Evolutionary conservation across 2,797 vertebrate genomes (phyloP), one percentile per base, ranked within the genome.

Genomic region (Cynodonichthys magdalenae): DNA sequence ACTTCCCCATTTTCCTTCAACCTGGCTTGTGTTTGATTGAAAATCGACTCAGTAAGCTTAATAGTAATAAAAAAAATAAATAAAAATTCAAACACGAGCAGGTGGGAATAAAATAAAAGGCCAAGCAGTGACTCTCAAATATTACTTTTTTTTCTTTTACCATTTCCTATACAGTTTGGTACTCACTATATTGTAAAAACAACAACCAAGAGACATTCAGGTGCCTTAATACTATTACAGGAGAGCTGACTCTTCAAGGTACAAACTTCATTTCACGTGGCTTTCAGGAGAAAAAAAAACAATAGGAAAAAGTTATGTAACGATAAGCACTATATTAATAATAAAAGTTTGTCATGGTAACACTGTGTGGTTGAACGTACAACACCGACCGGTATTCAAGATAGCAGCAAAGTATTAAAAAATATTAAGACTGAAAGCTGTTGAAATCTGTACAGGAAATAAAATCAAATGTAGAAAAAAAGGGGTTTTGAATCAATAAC

Each of bases 391-490:
- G 81, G 86, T 87, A 91, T 92, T 92, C 85, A 90, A 90, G 84
- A 83, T 92, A 93, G 92, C 92, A 94, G 92, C 92, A 92, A 92
- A 83, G 86, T 90, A 85, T 84, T 86, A 53, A 85, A 91, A 89
- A 70, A 91, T 88, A 85, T 93, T 83, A 85, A 87, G 88, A 92
- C 81, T 66, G 86, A 74, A 69, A 88, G 80, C 74, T 71, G 78
- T 87, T 77, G 75, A 83, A 88, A 87, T 88, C 87, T 94, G 92
- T 93, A 93, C 91, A 92, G 70, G 24, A 89, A 91, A 91, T 82
- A 83, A 92, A 87, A 87, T 80, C 72, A 59, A 79, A 83, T 86
- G 77, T 91, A 87, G 78, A 89, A 87, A 89, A 90, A 85, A 70
- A 77, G 72, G 74, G 24, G 2, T 24, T 17, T 74, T 72, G 85